phyloP scores from a whole-genome alignment of 2,888 invertebrate species.

The Dryobota labecula region DNA sequence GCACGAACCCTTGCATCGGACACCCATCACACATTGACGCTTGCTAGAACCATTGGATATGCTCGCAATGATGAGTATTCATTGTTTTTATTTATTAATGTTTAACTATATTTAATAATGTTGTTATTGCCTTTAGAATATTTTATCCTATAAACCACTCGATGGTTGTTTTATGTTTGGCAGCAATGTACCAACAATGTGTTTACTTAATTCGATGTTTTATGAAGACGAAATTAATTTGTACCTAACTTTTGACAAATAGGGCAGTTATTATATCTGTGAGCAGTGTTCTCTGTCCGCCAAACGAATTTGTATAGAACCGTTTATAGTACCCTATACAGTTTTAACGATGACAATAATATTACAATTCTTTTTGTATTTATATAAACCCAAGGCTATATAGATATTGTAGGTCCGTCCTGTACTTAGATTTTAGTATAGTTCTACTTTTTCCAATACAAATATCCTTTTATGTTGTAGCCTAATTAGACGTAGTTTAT shows the following conservation, averaged over 20 bases:
- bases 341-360: conserved; percentile 64
- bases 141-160: conserved; percentile 57
- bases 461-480: conserved; percentile 24
- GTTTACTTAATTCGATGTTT: conserved; percentile 37
- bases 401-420: conserved; percentile 60
- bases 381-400: conserved; percentile 40
- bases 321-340: conserved; percentile 26
- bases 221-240: conserved; percentile 24
- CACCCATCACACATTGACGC: conserved; percentile 81
- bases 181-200: conserved; percentile 42
- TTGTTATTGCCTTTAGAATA: conserved; percentile 73
- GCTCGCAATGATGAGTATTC: conserved; percentile 90
- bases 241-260: conserved; percentile 32
- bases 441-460: conserved; percentile 31
- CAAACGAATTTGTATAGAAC: conserved; percentile 41
- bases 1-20: conserved; percentile 84
- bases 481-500: too few species aligned
- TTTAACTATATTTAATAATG: conserved; percentile 66
- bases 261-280: conserved; percentile 29
- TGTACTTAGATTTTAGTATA: conserved; percentile 44
- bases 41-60: conserved; percentile 87
- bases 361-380: conserved; percentile 46
- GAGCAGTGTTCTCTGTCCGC: conserved; percentile 39
- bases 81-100: conserved; percentile 85
- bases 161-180: conserved; percentile 50